Conservation (phyloP, 2,797 vertebrate species). For the Iguana delicatissima region DNA sequence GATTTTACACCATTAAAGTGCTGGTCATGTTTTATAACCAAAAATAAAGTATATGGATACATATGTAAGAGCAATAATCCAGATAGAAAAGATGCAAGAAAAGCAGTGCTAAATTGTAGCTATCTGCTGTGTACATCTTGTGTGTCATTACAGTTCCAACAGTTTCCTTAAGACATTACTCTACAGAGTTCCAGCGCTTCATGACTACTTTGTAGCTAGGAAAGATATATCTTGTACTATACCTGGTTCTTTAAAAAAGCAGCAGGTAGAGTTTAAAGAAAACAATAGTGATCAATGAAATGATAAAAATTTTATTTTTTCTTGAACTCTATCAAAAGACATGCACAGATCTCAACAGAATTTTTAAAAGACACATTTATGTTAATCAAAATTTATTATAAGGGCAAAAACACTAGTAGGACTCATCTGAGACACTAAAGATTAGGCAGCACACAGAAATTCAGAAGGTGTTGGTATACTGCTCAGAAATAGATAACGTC, state of each 20-base stretch:
- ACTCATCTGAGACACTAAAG: constrained; percentile 23
- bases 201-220: neutral
- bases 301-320: constrained; percentile 76
- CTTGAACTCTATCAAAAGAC: constrained; percentile 68
- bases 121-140: neutral
- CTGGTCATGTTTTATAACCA: neutral
- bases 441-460: constrained; percentile 63
- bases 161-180: neutral
- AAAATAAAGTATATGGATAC: neutral
- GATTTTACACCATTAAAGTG: neutral
- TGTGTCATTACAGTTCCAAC: neutral
- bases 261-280: constrained; percentile 11
- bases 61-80: neutral
- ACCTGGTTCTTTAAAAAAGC: constrained; percentile 4
- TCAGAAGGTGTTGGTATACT: constrained; percentile 70
- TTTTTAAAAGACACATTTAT: constrained; percentile 63
- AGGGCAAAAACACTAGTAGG: constrained; percentile 59
- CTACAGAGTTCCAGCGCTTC: neutral
- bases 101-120: neutral
- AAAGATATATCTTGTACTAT: neutral
- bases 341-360: constrained; percentile 62
- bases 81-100: neutral
- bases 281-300: constrained; percentile 28
- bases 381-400: constrained; percentile 63
- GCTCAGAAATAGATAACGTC: constrained; percentile 68